Evolutionary conservation across 2,888 invertebrate genomes (phyloP).

Genomic region (Bombyx huttoni): DNA sequence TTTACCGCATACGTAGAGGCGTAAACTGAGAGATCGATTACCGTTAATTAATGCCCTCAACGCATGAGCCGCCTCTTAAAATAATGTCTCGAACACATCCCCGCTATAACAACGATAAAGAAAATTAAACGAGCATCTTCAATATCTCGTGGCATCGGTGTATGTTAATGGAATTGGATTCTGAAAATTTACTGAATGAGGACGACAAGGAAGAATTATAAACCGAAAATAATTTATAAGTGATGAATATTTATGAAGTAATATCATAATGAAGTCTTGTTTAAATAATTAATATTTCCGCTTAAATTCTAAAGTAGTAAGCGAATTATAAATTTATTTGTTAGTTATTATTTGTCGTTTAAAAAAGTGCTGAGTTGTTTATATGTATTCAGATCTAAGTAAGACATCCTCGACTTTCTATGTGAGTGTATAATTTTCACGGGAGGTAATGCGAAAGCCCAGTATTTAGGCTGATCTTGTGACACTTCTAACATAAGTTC

Average conservation of each 20-base stretch:
- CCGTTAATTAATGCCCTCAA: conserved; percentile 58
- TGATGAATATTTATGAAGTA: background rate
- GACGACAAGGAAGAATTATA: background rate
- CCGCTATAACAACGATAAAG: background rate
- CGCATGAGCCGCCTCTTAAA: conserved; percentile 7
- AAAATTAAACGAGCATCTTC: background rate
- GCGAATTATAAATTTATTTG: background rate
- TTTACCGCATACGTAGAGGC: conserved; percentile 53
- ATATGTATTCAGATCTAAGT: no score
- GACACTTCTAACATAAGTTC: background rate
- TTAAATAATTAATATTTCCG: background rate
- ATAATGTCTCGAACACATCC: conserved; percentile 1
- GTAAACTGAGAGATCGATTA: conserved; percentile 64
- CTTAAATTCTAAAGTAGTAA: background rate
- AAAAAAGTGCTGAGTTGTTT: no score
- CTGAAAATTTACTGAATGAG: background rate
- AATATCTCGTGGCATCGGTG: background rate
- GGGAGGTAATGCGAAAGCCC: background rate
- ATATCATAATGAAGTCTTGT: background rate
- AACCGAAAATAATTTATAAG: background rate
- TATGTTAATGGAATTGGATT: no score
- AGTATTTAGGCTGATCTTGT: background rate
- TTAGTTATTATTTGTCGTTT: no score
- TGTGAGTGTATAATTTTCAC: background rate
- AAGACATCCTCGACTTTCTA: background rate